phyloP scores from a whole-genome alignment of 2,888 invertebrate genomes.

The Phlogophora meticulosa region DNA sequence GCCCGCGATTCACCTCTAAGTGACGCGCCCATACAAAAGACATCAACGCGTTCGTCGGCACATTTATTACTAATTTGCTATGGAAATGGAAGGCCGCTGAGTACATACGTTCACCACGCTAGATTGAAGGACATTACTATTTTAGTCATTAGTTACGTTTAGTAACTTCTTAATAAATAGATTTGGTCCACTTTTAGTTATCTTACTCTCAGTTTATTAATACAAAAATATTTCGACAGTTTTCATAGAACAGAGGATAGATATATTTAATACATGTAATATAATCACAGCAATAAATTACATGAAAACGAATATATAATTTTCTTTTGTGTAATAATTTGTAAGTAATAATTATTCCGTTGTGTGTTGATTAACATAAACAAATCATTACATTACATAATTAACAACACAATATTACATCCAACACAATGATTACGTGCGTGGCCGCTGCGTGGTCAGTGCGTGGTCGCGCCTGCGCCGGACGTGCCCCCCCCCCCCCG shows the following conservation, averaged over 20 bases:
- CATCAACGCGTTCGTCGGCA: conserved; percentile 49
- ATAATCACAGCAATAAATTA: no score
- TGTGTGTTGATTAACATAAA: no score
- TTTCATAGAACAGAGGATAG: no score
- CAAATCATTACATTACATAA: conserved; percentile 11
- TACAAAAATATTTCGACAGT: no score
- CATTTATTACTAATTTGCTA: conserved; percentile 2
- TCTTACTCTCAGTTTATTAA: not conserved
- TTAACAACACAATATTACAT: conserved; percentile 12
- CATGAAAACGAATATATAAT: no score
- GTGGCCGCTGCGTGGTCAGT: conserved; percentile 1
- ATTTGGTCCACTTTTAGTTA: not conserved
- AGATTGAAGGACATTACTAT: conserved; percentile 11
- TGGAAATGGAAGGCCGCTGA: not conserved
- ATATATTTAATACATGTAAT: no score
- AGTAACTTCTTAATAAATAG: not conserved
- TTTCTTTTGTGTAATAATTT: no score
- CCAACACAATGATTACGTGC: conserved; percentile 18
- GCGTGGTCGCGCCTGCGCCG: not conserved
- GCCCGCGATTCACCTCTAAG: no score
- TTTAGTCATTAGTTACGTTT: conserved; percentile 5
- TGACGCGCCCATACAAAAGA: conserved; percentile 41
- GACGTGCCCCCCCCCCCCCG: conserved; percentile 45
- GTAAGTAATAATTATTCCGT: no score
- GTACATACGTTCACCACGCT: not conserved